phyloP scores from a whole-genome alignment of 53 echinoderm and acorn worm genomes.

The Echinarachnius parma region DNA sequence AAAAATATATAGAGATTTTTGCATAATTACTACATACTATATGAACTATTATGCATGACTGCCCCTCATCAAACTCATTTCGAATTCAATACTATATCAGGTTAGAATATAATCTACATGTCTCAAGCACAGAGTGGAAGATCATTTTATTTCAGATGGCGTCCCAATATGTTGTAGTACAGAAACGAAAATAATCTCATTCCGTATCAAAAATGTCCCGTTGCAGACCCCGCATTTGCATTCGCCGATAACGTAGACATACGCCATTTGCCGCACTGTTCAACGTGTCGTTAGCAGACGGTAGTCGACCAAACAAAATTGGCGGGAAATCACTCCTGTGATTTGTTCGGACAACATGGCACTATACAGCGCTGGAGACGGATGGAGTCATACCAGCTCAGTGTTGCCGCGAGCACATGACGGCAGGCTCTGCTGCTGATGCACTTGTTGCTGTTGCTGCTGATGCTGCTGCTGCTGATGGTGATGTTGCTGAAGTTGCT shows the following conservation, averaged over 20 bases:
- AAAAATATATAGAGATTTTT: too few relatives aligned
- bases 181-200: too few relatives aligned
- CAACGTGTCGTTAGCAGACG: slow-evolving; percentile 33
- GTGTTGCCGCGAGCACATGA: slow-evolving; percentile 7
- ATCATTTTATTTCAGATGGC: too few relatives aligned
- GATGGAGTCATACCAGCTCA: slow-evolving; percentile 11
- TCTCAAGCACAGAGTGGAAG: too few relatives aligned
- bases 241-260: slow-evolving; percentile 27
- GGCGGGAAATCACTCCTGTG: slow-evolving; percentile 42
- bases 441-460: slow-evolving; percentile 30
- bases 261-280: slow-evolving; percentile 32
- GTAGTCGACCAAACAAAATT: slow-evolving; percentile 23
- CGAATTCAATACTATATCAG: too few relatives aligned
- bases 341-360: slow-evolving; percentile 28
- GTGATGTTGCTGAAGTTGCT: slow-evolving; percentile 16
- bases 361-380: slow-evolving; percentile 33
- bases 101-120: too few relatives aligned
- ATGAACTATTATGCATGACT: too few relatives aligned
- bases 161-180: too few relatives aligned
- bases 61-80: too few relatives aligned
- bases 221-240: slow-evolving; percentile 7
- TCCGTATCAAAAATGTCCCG: slow-evolving; percentile 24
- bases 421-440: slow-evolving; percentile 18
- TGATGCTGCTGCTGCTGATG: slow-evolving; percentile 13
- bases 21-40: too few relatives aligned